Evolutionary conservation across 2,888 invertebrate species (phyloP).

Genomic region (Drosophila multiciliata): DNA sequence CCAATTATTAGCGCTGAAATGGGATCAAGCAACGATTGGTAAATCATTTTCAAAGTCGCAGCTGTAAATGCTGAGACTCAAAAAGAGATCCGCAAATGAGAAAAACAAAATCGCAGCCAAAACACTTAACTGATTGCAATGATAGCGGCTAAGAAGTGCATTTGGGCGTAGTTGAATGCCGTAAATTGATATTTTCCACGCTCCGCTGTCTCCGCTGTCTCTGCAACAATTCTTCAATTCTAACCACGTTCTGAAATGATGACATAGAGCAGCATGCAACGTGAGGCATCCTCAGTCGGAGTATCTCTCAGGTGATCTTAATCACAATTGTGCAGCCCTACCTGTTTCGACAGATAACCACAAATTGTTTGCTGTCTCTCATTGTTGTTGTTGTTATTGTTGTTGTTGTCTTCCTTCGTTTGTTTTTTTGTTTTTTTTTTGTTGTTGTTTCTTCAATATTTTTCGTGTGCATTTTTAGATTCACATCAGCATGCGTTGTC

Average conservation of each 20-base stretch:
- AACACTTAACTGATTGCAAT: constrained; percentile 72
- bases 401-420: constrained; percentile 26
- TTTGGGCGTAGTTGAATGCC: constrained; percentile 35
- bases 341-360: constrained; percentile 73
- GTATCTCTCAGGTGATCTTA: constrained; percentile 53
- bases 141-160: constrained; percentile 29
- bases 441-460: constrained; percentile 46
- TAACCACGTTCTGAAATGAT: constrained; percentile 62
- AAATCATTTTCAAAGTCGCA: constrained; percentile 19
- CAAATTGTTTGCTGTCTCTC: constrained; percentile 68
- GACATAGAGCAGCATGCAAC: constrained; percentile 54
- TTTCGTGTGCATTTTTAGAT: constrained; percentile 65
- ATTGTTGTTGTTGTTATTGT: constrained; percentile 37
- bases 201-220: constrained; percentile 22
- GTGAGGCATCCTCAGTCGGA: constrained; percentile 6
- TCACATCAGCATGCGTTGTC: constrained; percentile 73
- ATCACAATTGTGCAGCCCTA: constrained; percentile 54
- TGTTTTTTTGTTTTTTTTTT: constrained; percentile 14
- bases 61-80: constrained; percentile 31
- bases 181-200: constrained; percentile 77
- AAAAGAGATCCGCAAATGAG: constrained; percentile 54
- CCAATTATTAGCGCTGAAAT: constrained; percentile 7
- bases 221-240: constrained; percentile 39
- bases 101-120: constrained; percentile 32
- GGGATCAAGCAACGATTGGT: constrained; percentile 1